Base-by-base conservation (phyloP, 1,140 invertebrate genomes). In the Acromyrmex charruanus region DNA sequence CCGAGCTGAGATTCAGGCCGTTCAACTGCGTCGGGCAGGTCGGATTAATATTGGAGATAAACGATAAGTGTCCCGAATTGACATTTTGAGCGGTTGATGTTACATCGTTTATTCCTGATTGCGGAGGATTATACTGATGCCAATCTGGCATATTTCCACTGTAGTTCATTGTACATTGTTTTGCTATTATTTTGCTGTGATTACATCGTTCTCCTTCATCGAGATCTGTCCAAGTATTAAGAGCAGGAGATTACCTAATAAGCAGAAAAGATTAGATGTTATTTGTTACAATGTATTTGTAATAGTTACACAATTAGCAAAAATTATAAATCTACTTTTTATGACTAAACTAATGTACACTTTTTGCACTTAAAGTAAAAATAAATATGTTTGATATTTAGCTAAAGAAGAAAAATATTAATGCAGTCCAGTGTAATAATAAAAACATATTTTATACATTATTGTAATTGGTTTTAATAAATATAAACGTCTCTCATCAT, bases 101-200 rank as follows among this genome's bases (percentile, higher is more conserved):
- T 28, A 81, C 81, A 68, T 91, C 89, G 53, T 85, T 88, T 74
- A 88, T 86, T 72, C 71, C 82, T 35, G 86, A 69, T 63, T 91
- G 90, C 4, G 89, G 59, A 1, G 85, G 39, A 82, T 90, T 91
- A 90, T 90, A 92, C 14, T 92, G 91, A 77, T 92, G 91, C 91
- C 91, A 92, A 87, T 92, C 89, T 86, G 90, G 87, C 89, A 92
- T 87, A 87, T 90, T 92, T 77, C 91, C 90, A 88, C 44, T 39
- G 91, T 92, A 92, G 90, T 91, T 92, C 91, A 92, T 92, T 92
- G 91, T 92, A 91, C 91, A 92, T 92, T 89, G 79, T 92, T 82
- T 88, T 85, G 77, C 5, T 82, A 69, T 68, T 85, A 69, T 72
- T 87, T 84, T 88, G 0, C 18, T 75, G 21, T 85, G 66, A 81